Conservation (phyloP, 2,797 vertebrate species). For the Mallotus villosus region DNA sequence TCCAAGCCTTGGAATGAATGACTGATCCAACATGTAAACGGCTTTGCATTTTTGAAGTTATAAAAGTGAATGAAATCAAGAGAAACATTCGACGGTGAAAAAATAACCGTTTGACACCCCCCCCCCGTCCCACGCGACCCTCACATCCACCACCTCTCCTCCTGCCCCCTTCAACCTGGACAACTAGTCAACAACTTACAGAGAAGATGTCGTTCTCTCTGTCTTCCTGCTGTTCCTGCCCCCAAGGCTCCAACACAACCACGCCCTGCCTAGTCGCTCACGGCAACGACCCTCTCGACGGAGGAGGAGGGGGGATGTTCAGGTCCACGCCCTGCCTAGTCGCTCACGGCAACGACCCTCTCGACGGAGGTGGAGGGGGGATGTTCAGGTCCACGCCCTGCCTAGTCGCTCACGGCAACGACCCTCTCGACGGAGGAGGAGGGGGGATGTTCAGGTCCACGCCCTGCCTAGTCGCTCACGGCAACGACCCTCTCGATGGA, state of each 20-base stretch:
- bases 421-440: not conserved
- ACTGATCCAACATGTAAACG: conserved; percentile 74
- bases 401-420: not conserved
- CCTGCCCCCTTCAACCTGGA: conserved; percentile 42
- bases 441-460: conserved; percentile 34
- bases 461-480: not conserved
- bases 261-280: not conserved
- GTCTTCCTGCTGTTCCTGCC: conserved; percentile 21
- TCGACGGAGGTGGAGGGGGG: not conserved
- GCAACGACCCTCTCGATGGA: not conserved
- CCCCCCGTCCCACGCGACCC: conserved; percentile 24
- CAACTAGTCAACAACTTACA: conserved; percentile 45
- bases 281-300: not conserved
- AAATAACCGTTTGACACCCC: conserved; percentile 8
- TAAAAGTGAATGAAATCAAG: conserved; percentile 65
- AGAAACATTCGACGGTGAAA: conserved; percentile 57
- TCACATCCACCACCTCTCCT: conserved; percentile 54
- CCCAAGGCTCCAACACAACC: conserved; percentile 5
- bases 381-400: conserved; percentile 30
- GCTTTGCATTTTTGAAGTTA: conserved; percentile 74
- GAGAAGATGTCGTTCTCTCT: conserved; percentile 36
- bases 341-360: not conserved
- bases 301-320: conserved; percentile 30
- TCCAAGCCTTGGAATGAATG: conserved; percentile 78
- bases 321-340: conserved; percentile 27